A percentile compares a stretch with the other conserved stretches of the same genome.
Conservation (phyloP, 1,140 invertebrate species). For the Euura saliciscinereae region DNA sequence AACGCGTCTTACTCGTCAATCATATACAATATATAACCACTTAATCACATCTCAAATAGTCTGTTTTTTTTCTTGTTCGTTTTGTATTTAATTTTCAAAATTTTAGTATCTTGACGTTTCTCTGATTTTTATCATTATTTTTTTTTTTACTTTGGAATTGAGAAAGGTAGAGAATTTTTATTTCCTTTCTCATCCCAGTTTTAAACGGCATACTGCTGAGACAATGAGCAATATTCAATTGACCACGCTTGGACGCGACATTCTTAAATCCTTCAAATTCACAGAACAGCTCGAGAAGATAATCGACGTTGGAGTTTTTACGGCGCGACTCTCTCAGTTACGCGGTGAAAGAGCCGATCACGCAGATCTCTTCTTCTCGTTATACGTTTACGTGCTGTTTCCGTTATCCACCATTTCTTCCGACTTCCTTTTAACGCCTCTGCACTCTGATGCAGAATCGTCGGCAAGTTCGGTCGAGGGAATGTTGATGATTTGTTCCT, state of each 20-base stretch:
- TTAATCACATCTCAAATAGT: not conserved
- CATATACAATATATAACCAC: not conserved
- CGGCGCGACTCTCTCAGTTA: slow-evolving; percentile 1
- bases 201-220: slow-evolving; percentile 50
- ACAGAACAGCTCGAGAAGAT: not conserved
- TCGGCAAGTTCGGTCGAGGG: slow-evolving; percentile 21
- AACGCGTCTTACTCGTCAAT: not conserved
- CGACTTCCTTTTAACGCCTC: slow-evolving; percentile 54
- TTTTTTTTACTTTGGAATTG: no score
- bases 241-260: slow-evolving; percentile 54
- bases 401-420: slow-evolving; percentile 50
- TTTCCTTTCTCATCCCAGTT: no score
- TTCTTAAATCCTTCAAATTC: not conserved
- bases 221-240: slow-evolving; percentile 49
- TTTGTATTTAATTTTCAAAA: not conserved
- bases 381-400: slow-evolving; percentile 22
- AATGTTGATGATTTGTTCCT: slow-evolving; percentile 27
- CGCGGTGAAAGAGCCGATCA: no score
- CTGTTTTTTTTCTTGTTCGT: not conserved
- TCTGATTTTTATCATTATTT: not conserved
- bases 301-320: slow-evolving; percentile 1
- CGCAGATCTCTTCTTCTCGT: not conserved
- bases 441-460: not conserved
- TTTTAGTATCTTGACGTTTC: not conserved
- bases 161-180: no score